A percentile compares a stretch with the other conserved stretches of the same genome.
These are phyloP conservation scores for Blastobasis adustella DNA, from an alignment of 2,888 invertebrate species.

Conservation along the genomic window DNA sequence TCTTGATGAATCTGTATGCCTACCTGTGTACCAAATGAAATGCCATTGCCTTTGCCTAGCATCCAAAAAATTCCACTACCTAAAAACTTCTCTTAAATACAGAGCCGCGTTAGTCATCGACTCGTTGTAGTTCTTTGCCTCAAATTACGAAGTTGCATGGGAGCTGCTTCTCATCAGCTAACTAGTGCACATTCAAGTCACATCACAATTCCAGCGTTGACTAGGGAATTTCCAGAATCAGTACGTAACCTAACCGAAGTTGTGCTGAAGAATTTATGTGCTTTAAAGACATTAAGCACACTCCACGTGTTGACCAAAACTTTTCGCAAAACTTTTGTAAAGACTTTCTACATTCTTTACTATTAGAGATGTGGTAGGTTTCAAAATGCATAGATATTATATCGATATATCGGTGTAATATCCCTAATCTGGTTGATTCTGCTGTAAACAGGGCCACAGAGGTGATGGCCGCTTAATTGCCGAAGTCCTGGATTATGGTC, in stretches of 20 bases:
- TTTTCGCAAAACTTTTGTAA: too few relatives aligned
- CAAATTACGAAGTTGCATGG: conserved; percentile 2
- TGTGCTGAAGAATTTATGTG: conserved; percentile 1
- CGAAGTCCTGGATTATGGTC: not conserved
- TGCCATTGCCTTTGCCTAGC: not conserved
- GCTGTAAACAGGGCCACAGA: too few relatives aligned
- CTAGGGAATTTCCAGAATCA: not conserved
- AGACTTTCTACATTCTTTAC: too few relatives aligned
- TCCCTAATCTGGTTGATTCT: too few relatives aligned
- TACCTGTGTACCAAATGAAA: too few relatives aligned
- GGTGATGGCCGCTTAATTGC: not conserved
- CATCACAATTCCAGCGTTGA: conserved; percentile 1
- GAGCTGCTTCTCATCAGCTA: not conserved
- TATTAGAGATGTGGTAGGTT: too few relatives aligned
- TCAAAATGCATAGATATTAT: too few relatives aligned
- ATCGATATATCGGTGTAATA: too few relatives aligned
- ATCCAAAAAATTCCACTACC: conserved; percentile 4
- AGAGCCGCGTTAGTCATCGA: not conserved
- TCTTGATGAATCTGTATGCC: too few relatives aligned
- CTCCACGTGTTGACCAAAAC: not conserved
- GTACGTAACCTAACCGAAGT: conserved; percentile 1
- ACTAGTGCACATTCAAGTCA: conserved; percentile 1
- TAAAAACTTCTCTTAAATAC: not conserved
- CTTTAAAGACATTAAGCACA: conserved; percentile 1
- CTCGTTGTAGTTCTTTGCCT: not conserved